Percentiles rank a stretch among this genome's conserved stretches.
phyloP scores from a whole-genome alignment of 2,888 invertebrate species.

The Oscheius sp. region DNA sequence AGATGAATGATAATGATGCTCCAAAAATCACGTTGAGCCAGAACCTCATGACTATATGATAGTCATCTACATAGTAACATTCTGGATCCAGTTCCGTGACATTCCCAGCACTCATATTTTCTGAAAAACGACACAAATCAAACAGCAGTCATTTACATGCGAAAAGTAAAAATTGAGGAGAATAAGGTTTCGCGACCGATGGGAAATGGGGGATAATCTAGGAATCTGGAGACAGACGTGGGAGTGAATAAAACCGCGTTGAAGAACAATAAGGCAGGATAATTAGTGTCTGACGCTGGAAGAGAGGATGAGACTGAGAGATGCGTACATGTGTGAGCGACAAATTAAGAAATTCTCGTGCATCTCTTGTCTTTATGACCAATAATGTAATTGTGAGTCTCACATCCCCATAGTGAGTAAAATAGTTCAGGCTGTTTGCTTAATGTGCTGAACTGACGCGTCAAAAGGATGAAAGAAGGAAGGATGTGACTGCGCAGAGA shows the following conservation, averaged over 20 bases:
- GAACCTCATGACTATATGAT: constrained; percentile 42
- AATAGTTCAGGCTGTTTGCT: too few species aligned
- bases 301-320: background rate
- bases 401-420: too few species aligned
- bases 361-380: constrained; percentile 10
- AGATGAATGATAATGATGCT: constrained; percentile 48
- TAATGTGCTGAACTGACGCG: background rate
- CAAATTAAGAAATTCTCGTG: constrained; percentile 6
- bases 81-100: background rate
- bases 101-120: background rate
- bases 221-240: background rate
- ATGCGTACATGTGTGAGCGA: background rate
- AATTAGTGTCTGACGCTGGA: constrained; percentile 5
- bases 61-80: constrained; percentile 39
- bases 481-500: background rate
- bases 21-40: constrained; percentile 51
- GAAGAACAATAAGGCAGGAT: constrained; percentile 1
- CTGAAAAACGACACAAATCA: background rate
- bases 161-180: background rate
- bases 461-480: background rate
- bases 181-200: background rate
- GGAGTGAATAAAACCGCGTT: constrained; percentile 9
- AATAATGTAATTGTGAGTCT: constrained; percentile 5
- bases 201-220: constrained; percentile 25
- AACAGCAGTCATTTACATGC: constrained; percentile 4